A percentile compares a stretch with the other conserved stretches of the same genome.
phyloP scores from a whole-genome alignment of 1,140 invertebrate species.

The Harlomillsia oculata region DNA sequence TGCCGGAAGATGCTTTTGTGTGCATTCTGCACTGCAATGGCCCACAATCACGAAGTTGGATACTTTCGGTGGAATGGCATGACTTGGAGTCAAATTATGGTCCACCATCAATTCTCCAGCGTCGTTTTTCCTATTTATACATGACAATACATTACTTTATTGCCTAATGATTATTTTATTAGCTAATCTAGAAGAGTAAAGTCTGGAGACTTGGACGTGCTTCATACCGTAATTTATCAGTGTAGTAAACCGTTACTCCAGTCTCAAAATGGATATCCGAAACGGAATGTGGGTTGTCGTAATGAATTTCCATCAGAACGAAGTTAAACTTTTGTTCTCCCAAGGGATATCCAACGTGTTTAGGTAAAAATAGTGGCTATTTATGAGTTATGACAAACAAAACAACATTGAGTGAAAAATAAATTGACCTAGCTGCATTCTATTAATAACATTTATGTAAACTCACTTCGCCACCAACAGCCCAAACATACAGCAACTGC shows the following conservation, averaged over 20 bases:
- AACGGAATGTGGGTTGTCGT: conserved; percentile 9
- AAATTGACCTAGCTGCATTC: not conserved
- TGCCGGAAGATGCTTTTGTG: not conserved
- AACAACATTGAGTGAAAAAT: not conserved
- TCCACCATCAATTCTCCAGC: not conserved
- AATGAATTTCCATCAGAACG: conserved; percentile 20
- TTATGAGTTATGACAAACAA: not conserved
- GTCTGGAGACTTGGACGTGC: not conserved
- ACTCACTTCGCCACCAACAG: conserved; percentile 13
- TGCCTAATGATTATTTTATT: not conserved
- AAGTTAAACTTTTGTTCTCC: not conserved
- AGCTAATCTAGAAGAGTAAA: not conserved
- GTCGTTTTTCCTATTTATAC: not conserved
- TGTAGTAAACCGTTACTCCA: conserved; percentile 8
- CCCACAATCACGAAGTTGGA: not conserved
- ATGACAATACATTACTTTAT: not conserved
- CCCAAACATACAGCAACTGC: not conserved
- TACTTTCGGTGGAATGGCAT: conserved; percentile 5
- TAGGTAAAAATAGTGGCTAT: conserved; percentile 4
- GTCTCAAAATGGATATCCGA: conserved; percentile 4
- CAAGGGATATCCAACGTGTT: conserved; percentile 14
- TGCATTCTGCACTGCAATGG: conserved; percentile 7
- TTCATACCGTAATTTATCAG: not conserved
- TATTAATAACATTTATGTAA: not conserved
- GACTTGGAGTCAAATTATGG: not conserved